phyloP scores from a whole-genome alignment of 2,888 invertebrate species.

The Epistrophe grossulariae region DNA sequence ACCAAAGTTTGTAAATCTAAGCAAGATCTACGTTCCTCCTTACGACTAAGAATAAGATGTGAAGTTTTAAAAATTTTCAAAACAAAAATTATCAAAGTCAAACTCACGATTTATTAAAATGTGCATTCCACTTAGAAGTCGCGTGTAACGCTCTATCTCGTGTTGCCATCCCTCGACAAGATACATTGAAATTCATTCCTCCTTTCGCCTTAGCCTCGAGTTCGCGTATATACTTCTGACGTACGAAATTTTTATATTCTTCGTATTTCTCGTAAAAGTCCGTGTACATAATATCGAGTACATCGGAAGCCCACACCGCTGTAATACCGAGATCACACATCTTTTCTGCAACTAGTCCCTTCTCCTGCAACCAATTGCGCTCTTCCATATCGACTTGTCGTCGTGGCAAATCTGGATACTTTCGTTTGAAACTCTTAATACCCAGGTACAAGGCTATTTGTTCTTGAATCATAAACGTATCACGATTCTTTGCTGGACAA shows the following conservation, averaged over 20 bases:
- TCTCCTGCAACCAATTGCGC: conserved; percentile 93
- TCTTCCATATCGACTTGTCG: conserved; percentile 95
- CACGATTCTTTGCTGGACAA: conserved; percentile 85
- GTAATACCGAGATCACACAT: conserved; percentile 97
- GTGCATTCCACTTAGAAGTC: conserved; percentile 94
- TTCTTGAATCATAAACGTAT: conserved; percentile 97
- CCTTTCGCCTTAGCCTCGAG: conserved; percentile 88
- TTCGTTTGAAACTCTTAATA: conserved; percentile 98
- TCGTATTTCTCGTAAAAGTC: conserved; percentile 98
- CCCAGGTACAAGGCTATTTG: conserved; percentile 97
- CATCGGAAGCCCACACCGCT: conserved; percentile 95
- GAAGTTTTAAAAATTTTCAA: neutral
- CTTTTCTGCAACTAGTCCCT: conserved; percentile 93
- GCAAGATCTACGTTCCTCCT: conserved; percentile 91
- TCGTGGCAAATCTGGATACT: conserved; percentile 94
- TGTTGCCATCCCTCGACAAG: conserved; percentile 85
- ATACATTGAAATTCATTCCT: conserved; percentile 84
- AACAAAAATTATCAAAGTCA: neutral
- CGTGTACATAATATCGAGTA: conserved; percentile 96
- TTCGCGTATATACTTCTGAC: conserved; percentile 87
- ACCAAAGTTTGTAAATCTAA: conserved; percentile 97
- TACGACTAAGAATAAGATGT: conserved; percentile 83
- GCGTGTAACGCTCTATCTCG: conserved; percentile 92
- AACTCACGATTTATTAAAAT: conserved; percentile 88
- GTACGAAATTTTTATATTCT: conserved; percentile 89